Percentiles rank a stretch among this genome's conserved stretches.
phyloP scores from a whole-genome alignment of 2,797 vertebrate genomes.

The Vultur gryphus region DNA sequence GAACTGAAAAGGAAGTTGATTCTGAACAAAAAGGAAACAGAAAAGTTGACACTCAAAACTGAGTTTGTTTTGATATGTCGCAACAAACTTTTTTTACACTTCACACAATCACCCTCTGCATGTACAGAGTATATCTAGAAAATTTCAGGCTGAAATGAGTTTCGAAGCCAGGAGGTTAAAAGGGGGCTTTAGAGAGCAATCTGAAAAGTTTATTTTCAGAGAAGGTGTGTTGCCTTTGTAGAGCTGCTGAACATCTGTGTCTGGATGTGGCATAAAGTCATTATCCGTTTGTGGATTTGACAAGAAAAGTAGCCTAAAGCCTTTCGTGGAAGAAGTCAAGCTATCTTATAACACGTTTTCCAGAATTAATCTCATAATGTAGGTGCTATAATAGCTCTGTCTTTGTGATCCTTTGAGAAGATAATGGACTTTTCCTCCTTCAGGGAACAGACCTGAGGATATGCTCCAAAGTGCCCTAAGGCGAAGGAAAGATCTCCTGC shows the following conservation, averaged over 20 bases:
- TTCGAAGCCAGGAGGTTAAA: not conserved
- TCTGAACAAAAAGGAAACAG: not conserved
- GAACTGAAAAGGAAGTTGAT: not conserved
- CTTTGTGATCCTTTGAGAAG: not conserved
- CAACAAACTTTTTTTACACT: not conserved
- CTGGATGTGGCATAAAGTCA: not conserved
- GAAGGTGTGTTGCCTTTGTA: not conserved
- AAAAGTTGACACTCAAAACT: not conserved
- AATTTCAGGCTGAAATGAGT: not conserved
- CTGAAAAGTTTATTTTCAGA: not conserved
- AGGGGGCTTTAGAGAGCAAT: not conserved
- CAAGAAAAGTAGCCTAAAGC: not conserved
- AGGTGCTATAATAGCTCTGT: not conserved
- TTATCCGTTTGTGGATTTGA: not conserved
- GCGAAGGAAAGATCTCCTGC: conserved; percentile 78
- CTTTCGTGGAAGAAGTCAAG: not conserved
- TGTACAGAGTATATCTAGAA: not conserved
- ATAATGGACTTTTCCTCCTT: not conserved
- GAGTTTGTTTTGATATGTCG: not conserved
- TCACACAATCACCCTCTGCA: not conserved
- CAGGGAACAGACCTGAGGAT: conserved; percentile 71
- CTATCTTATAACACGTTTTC: not conserved
- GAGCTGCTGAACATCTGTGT: not conserved
- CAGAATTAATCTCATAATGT: not conserved
- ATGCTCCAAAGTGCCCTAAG: conserved; percentile 76